A percentile compares a stretch with the other conserved stretches of the same genome.
Evolutionary conservation across 2,888 invertebrate species (phyloP).

Genomic region (Limnephilus auricula): DNA sequence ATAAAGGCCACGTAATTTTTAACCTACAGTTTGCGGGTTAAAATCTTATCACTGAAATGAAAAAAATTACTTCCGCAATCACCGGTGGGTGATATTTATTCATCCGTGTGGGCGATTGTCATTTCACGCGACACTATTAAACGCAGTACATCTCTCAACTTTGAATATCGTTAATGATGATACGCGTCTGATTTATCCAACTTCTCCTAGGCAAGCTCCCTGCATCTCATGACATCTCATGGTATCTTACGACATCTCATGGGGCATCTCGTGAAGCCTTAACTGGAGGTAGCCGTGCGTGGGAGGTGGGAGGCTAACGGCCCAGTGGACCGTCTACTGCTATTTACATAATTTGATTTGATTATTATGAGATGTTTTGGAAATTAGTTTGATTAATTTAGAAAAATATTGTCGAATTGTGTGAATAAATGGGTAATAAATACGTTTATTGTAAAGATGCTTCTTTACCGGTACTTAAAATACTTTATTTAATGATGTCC

Average conservation of each 20-base stretch:
- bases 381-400: neutral
- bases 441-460: neutral
- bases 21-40: neutral
- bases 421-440: neutral
- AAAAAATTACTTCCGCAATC: slow-evolving; percentile 36
- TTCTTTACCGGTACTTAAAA: neutral
- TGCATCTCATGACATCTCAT: neutral
- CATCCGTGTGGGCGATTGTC: slow-evolving; percentile 42
- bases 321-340: neutral
- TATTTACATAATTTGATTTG: slow-evolving; percentile 48
- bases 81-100: slow-evolving; percentile 39
- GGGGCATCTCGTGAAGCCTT: neutral
- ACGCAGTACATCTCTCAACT: slow-evolving; percentile 32
- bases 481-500: neutral
- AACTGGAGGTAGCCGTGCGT: neutral
- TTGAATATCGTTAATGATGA: slow-evolving; percentile 36
- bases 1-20: neutral
- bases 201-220: neutral
- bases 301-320: slow-evolving; percentile 34
- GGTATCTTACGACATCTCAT: neutral
- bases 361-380: neutral
- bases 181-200: neutral
- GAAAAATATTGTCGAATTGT: neutral
- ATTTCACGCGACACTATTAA: slow-evolving; percentile 35
- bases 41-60: slow-evolving; percentile 31